A percentile compares a stretch with the other conserved stretches of the same genome.
Conservation (phyloP, 2,797 vertebrate genomes). For the Melanotaenia boesemani region DNA sequence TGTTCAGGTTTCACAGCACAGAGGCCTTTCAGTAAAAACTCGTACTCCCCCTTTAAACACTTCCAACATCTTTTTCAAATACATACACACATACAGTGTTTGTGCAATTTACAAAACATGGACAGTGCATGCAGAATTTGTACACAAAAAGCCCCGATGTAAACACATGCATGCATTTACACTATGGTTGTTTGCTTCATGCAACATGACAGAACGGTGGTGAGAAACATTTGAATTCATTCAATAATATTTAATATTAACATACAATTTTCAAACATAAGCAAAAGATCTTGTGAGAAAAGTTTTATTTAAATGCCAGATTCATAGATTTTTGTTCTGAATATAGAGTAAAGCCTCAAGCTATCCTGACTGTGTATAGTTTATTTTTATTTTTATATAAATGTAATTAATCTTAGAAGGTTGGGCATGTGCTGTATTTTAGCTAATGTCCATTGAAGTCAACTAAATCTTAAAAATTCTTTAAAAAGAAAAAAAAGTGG, state of each 20-base stretch:
- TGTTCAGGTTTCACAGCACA: background rate
- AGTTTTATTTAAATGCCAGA: background rate
- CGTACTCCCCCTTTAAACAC: conserved; percentile 11
- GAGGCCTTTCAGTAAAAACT: background rate
- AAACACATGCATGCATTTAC: conserved; percentile 1
- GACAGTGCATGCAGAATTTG: conserved; percentile 12
- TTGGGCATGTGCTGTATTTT: background rate
- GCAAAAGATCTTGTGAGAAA: conserved; percentile 6
- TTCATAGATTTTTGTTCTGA: background rate
- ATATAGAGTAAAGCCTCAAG: background rate
- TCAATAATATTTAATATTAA: conserved; percentile 4
- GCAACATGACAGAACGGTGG: conserved; percentile 33
- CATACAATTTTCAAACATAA: background rate
- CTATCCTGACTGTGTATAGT: background rate
- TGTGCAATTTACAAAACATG: conserved; percentile 30
- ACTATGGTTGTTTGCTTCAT: conserved; percentile 39
- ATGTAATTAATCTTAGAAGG: no score
- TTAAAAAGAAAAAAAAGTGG: background rate
- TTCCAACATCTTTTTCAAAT: conserved; percentile 13
- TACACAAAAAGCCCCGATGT: conserved; percentile 1
- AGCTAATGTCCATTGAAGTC: background rate
- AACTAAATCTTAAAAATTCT: background rate
- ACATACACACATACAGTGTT: conserved; percentile 26
- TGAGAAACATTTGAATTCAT: conserved; percentile 26
- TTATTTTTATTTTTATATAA: background rate